Base-by-base conservation (phyloP, 2,797 vertebrate species). In the Botia kubotai region DNA sequence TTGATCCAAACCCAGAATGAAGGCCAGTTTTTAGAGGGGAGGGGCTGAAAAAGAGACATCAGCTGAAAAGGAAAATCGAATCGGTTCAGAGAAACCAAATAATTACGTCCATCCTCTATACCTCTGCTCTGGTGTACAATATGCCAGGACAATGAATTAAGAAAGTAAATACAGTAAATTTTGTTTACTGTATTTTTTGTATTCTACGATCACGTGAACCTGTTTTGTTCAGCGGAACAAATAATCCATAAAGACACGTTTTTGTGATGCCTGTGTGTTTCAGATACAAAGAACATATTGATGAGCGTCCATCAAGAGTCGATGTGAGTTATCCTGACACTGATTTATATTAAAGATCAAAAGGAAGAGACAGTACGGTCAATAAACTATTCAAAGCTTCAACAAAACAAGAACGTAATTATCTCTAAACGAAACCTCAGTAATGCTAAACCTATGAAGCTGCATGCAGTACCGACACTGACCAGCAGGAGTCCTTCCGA, bases 401-500 rank as follows among this genome's bases (percentile, higher is more conserved):
- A 83, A 79, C 69, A 23, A 72, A 52, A 67, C 67, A 74, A 67
- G 66, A 73, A 82, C 72, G 75, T 65, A 84, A 86, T 86, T 82
- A 84, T 72, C 67, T 57, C 11, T 16, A 10, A 74, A 65, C 43
- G 63, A 76, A 79, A 17, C 8, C 6, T 3, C 39, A 79, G 13
- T 75, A 72, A 72, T 55, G 50, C 10, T 70, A 72, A 75, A 71
- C n/a, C 39, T 23, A 69, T 21, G 17, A 72, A 6, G 5, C 13
- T 66, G 33, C n/a, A 3, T 82, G 85, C 80, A 85, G 52, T 77
- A 68, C 67, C 77, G 29, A 39, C 48, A 62, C 46, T 83, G 78
- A 69, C 87, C 87, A 88, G 86, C 85, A 86, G 87, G 84, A 85
- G 87, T 87, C 87, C 87, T 86, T 81, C 84, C 84, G 84, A 75